Evolutionary conservation across 2,888 invertebrate species (phyloP).

Genomic region (Orthosia gothica): DNA sequence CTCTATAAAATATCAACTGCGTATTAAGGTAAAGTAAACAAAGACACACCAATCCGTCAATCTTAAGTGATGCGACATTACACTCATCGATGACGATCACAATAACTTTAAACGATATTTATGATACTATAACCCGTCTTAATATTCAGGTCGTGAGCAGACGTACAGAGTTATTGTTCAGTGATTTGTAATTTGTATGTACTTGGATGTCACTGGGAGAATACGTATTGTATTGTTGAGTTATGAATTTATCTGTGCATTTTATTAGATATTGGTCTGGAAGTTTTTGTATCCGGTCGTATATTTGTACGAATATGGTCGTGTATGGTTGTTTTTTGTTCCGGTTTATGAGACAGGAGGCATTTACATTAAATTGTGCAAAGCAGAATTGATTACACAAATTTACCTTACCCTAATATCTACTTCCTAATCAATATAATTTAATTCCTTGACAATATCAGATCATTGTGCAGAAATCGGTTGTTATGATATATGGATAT

Average conservation of each 20-base stretch:
- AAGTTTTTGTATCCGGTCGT: neutral
- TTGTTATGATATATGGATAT: no score
- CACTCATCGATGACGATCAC: constrained; percentile 39
- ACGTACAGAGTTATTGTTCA: constrained; percentile 53
- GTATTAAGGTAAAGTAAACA: constrained; percentile 4
- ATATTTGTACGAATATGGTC: neutral
- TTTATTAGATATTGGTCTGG: constrained; percentile 25
- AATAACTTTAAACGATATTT: constrained; percentile 61
- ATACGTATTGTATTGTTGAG: constrained; percentile 52
- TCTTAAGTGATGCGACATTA: constrained; percentile 39
- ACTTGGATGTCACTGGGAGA: constrained; percentile 44
- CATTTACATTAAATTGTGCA: neutral
- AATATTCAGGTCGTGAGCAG: constrained; percentile 59
- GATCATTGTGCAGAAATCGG: no score
- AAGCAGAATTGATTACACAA: neutral
- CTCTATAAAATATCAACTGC: neutral
- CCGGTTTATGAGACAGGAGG: neutral
- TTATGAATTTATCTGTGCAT: constrained; percentile 37
- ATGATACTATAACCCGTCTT: constrained; percentile 58
- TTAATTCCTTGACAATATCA: no score
- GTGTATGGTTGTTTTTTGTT: neutral
- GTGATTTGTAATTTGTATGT: constrained; percentile 60
- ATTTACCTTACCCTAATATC: neutral
- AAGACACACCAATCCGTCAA: constrained; percentile 27
- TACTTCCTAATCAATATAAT: no score